phyloP scores from a whole-genome alignment of 1,140 invertebrate species.

The Nasonia giraulti region DNA sequence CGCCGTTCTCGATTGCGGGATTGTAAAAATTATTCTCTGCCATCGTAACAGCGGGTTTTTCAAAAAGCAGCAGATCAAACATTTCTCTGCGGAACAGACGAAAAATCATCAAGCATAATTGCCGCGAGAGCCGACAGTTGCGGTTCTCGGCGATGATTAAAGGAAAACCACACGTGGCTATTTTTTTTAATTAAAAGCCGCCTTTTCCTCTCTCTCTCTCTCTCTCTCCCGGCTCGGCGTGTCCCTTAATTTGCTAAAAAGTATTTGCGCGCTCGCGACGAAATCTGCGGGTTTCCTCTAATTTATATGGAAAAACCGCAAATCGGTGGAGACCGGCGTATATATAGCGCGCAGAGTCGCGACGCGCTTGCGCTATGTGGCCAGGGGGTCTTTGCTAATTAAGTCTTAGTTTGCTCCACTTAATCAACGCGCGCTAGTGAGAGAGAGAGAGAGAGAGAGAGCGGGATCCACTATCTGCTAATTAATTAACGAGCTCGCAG shows the following conservation, averaged over 20 bases:
- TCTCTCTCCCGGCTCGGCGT: neutral
- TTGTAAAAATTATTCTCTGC: no score
- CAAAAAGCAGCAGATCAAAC: neutral
- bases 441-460: neutral
- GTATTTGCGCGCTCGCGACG: constrained; percentile 19
- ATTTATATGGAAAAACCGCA: constrained; percentile 43
- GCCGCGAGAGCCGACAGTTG: neutral
- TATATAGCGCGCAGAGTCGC: neutral
- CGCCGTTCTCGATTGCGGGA: no score
- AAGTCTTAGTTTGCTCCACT: constrained; percentile 39
- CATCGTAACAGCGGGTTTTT: no score
- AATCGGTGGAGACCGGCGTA: constrained; percentile 30
- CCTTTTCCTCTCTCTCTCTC: neutral
- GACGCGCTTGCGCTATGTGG: no score
- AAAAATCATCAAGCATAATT: constrained; percentile 38
- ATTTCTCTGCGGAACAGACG: neutral
- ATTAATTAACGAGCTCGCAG: constrained; percentile 39
- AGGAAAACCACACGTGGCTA: constrained; percentile 23
- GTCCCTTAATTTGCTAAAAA: constrained; percentile 43
- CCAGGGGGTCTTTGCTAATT: constrained; percentile 41
- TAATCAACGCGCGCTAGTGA: constrained; percentile 10
- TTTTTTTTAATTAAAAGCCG: constrained; percentile 38
- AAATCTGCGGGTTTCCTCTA: constrained; percentile 42
- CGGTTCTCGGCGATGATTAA: constrained; percentile 18
- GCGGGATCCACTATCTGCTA: constrained; percentile 27